phyloP scores from a whole-genome alignment of 2,797 vertebrate genomes.

The Acipenser transmontanus region DNA sequence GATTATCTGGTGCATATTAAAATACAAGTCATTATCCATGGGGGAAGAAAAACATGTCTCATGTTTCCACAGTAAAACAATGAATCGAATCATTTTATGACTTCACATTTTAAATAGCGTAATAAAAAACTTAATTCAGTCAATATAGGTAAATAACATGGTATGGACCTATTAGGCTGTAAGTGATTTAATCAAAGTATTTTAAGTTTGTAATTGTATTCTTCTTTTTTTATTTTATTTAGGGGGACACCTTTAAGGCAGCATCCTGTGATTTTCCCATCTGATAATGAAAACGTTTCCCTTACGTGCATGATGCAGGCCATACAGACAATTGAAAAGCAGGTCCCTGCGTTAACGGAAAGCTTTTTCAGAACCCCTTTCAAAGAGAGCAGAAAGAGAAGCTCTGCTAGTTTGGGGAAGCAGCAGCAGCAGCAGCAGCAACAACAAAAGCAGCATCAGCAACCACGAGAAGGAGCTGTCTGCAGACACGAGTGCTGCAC shows the following conservation, averaged over 20 bases:
- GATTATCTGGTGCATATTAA: conserved; percentile 4
- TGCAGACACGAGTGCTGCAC: conserved; percentile 51
- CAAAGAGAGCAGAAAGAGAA: conserved; percentile 36
- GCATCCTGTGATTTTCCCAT: conserved; percentile 1
- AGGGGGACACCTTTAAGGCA: neutral
- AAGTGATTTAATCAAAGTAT: no score
- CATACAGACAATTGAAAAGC: conserved; percentile 61
- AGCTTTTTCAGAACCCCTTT: conserved; percentile 60
- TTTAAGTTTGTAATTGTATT: neutral
- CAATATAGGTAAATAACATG: no score
- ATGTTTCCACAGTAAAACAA: no score
- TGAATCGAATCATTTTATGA: no score
- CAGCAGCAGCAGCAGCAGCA: conserved; percentile 40
- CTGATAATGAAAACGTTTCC: neutral
- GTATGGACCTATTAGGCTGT: no score
- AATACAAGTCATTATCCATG: neutral
- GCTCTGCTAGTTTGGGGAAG: conserved; percentile 35
- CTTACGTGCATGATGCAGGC: conserved; percentile 52
- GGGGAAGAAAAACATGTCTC: no score
- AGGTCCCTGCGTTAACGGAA: conserved; percentile 65
- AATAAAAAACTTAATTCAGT: no score
- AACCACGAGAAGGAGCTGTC: conserved; percentile 57
- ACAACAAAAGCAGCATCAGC: conserved; percentile 42
- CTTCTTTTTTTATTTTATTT: conserved; percentile 10
- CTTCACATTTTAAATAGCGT: no score